phyloP scores from a whole-genome alignment of 2,888 invertebrate genomes.

The Amphipyra berbera region DNA sequence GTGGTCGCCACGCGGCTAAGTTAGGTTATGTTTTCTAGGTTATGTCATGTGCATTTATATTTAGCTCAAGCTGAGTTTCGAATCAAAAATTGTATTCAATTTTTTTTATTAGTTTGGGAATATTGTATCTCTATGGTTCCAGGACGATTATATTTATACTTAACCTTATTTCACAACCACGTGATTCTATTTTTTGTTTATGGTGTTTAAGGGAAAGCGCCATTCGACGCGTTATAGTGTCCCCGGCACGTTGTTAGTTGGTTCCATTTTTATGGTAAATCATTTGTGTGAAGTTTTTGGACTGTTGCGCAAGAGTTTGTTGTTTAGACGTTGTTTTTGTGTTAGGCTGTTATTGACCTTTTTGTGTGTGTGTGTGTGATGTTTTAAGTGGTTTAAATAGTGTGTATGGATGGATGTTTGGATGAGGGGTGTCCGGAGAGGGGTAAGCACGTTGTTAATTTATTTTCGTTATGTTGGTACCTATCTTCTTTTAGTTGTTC shows the following conservation, averaged over 20 bases:
- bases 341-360: background rate
- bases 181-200: constrained; percentile 43
- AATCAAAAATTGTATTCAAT: constrained; percentile 9
- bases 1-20: constrained; percentile 74
- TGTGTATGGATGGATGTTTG: constrained; percentile 49
- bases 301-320: constrained; percentile 8
- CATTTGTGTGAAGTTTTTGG: background rate
- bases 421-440: constrained; percentile 21
- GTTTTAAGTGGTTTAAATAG: constrained; percentile 30
- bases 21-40: constrained; percentile 73
- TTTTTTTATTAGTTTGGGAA: constrained; percentile 11
- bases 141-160: constrained; percentile 18
- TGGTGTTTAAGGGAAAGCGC: constrained; percentile 30
- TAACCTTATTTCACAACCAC: constrained; percentile 36
- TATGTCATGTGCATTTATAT: constrained; percentile 65
- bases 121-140: constrained; percentile 27
- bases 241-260: constrained; percentile 29
- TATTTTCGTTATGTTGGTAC: background rate
- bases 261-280: constrained; percentile 2
- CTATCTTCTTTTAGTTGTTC: no score
- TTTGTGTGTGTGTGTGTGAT: constrained; percentile 16
- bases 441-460: constrained; percentile 35
- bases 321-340: constrained; percentile 7
- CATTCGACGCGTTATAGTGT: constrained; percentile 28
- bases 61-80: background rate